A percentile compares a stretch with the other conserved stretches of the same genome.
Evolutionary conservation across 2,888 invertebrate species (phyloP).

Genomic region (Athetis lepigone): DNA sequence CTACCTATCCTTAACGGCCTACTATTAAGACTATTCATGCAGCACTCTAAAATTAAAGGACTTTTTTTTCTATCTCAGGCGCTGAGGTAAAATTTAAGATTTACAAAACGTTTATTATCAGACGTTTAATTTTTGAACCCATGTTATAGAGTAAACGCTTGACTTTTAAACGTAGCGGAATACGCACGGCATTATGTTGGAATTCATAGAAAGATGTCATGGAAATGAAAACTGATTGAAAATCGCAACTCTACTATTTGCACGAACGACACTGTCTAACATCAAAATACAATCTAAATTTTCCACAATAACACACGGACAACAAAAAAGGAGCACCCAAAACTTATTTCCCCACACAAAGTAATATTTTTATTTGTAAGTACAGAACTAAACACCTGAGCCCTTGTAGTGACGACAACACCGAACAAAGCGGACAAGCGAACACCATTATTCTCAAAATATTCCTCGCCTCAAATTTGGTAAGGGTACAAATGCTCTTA

Average conservation of each 20-base stretch:
- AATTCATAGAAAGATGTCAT: not conserved
- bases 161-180: not conserved
- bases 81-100: not conserved
- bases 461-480: conserved; percentile 80
- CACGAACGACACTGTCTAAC: too few species aligned
- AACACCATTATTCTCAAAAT: conserved; percentile 78
- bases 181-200: not conserved
- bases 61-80: too few species aligned
- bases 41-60: too few species aligned
- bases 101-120: too few species aligned
- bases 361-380: conserved; percentile 52
- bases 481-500: conserved; percentile 85
- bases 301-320: too few species aligned
- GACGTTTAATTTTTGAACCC: too few species aligned
- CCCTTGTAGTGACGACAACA: conserved; percentile 58
- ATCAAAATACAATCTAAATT: not conserved
- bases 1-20: too few species aligned
- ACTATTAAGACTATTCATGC: too few species aligned
- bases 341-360: conserved; percentile 25
- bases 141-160: not conserved
- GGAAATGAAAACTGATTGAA: not conserved
- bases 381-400: conserved; percentile 66
- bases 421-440: conserved; percentile 63
- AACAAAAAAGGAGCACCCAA: conserved; percentile 2
- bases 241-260: too few species aligned